These are phyloP conservation scores for Cyclophora punctaria DNA, from an alignment of 2,888 invertebrate species.

Conservation along the genomic window DNA sequence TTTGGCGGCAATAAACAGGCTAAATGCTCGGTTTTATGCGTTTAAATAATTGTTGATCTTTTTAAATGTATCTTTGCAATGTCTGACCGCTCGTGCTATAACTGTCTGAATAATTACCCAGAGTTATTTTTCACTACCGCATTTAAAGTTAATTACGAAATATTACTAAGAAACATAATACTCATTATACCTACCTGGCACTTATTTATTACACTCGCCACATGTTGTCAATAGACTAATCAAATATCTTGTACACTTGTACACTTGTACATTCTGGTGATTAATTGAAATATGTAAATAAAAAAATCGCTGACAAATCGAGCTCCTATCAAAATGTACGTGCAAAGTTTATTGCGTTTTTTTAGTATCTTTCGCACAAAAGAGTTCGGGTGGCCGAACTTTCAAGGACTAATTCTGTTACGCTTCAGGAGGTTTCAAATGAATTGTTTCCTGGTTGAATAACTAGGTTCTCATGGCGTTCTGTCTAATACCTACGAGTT, in stretches of 20 bases:
- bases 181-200: constrained; percentile 19
- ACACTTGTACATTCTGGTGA: constrained; percentile 39
- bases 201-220: constrained; percentile 39
- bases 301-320: constrained; percentile 65
- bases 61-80: constrained; percentile 28
- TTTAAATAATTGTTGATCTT: constrained; percentile 43
- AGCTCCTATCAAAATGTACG: constrained; percentile 44
- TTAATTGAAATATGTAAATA: constrained; percentile 48
- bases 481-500: constrained; percentile 16
- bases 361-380: constrained; percentile 49
- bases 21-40: constrained; percentile 48
- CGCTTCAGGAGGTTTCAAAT: constrained; percentile 50
- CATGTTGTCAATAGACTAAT: constrained; percentile 42
- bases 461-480: constrained; percentile 18
- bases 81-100: constrained; percentile 22
- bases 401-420: constrained; percentile 55
- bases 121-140: constrained; percentile 18
- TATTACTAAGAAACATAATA: constrained; percentile 14
- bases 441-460: constrained; percentile 24
- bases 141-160: constrained; percentile 20
- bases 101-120: constrained; percentile 21
- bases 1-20: constrained; percentile 50
- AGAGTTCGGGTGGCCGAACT: constrained; percentile 58
- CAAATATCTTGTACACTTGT: constrained; percentile 30
- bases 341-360: constrained; percentile 40